Conservation (phyloP, 2,797 vertebrate species). For the Acanthis flammea region DNA sequence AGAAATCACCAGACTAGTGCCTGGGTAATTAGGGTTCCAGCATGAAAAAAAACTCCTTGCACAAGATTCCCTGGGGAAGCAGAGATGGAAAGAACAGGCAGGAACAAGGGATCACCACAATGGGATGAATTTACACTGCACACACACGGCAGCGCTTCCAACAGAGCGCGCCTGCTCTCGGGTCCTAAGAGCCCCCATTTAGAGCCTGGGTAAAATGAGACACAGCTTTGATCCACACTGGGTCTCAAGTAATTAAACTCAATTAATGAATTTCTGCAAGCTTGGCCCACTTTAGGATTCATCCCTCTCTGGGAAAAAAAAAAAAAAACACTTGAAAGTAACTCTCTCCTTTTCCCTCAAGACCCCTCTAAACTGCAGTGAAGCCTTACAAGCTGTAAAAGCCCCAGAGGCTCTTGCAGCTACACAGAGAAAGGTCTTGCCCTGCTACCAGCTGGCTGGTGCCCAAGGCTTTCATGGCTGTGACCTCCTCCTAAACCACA, state of each 20-base stretch:
- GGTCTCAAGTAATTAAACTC: background rate
- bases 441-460: background rate
- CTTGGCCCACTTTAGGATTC: background rate
- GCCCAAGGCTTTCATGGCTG: background rate
- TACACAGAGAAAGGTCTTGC: background rate
- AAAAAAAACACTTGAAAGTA: background rate
- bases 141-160: background rate
- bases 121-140: background rate
- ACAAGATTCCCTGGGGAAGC: background rate
- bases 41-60: background rate
- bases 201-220: background rate
- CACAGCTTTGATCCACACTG: background rate
- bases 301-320: background rate
- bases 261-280: background rate
- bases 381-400: background rate
- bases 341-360: background rate
- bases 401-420: background rate
- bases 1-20: background rate
- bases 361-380: background rate
- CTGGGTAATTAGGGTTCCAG: background rate
- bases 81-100: background rate
- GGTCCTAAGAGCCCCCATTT: background rate
- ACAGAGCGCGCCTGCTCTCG: rapidly evolving
- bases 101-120: background rate
- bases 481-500: background rate